Evolutionary conservation across 2,113 vertebrate genomes (phyloP), one percentile per base, ranked within the genome.

Genomic region (Pyrgilauda ruficollis): DNA sequence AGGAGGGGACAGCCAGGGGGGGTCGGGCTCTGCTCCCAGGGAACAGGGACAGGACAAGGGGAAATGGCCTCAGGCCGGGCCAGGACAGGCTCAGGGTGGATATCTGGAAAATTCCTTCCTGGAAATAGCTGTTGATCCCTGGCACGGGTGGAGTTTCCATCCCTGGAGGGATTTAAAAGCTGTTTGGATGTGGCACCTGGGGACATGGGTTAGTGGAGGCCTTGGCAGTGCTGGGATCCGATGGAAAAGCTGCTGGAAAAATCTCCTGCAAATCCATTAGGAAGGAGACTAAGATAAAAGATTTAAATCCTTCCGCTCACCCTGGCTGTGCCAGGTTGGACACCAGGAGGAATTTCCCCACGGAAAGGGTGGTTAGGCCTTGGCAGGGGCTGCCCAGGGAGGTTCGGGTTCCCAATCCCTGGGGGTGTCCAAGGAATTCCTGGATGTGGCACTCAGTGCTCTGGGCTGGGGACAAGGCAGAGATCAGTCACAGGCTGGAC

Each of bases 291-390:
- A 18, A 35, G 61, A 19, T 19, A 18, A 52, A 79, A 44, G 31
- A 7, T 2, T 28, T 17, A 64, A 61, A 52, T n/a, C 3, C 8
- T 53, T 43, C 30, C 16, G 11, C 46, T 77, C 58, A 16, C 8
- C 37, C 47, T 52, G 23, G 39, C 1, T 53, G 58, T 4, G 27
- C 33, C 68, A 53, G 43, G 19, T 2, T 41, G 52, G 55, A 8
- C 18, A 39, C 0, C 27, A 44, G 63, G 0, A 53, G 47, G 33
- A 47, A 78, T 78, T 78, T n/a, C 5, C 0, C 0, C 18, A 0
- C 55, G 84, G 41, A 70, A 55, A 63, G 75, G 56, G n/a, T 0
- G 55, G 0, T 30, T 28, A 70, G 84, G n/a, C 8, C 7, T 24
- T 55, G 66, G 64, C 2, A 70, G 31, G 72, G 4, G 37, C 56